Evolutionary conservation across 1,140 invertebrate species (phyloP).

Genomic region (Aradophagus sp.): DNA sequence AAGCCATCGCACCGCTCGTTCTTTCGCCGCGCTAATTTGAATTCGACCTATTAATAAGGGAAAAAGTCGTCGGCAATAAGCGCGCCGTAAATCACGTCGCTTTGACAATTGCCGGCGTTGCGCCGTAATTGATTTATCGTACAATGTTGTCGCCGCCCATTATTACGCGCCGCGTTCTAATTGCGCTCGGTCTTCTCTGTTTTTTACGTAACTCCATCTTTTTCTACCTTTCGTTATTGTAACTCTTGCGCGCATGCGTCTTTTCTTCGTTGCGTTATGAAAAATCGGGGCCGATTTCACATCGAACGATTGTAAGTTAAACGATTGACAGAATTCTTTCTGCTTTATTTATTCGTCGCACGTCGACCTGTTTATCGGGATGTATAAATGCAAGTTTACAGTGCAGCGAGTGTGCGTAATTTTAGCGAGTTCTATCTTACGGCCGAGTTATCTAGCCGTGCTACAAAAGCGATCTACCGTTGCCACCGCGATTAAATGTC

Average conservation of each 20-base stretch:
- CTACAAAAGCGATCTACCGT: constrained; percentile 51
- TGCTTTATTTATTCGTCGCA: constrained; percentile 7
- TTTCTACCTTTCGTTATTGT: not conserved
- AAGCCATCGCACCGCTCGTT: constrained; percentile 4
- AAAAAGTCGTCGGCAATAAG: constrained; percentile 8
- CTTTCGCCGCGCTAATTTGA: not conserved
- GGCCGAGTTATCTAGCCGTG: constrained; percentile 37
- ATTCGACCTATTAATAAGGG: constrained; percentile 15
- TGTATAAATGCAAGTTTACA: constrained; percentile 3
- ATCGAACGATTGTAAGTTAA: constrained; percentile 17
- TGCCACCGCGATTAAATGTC: constrained; percentile 50
- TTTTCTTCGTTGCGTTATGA: no score
- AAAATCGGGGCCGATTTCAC: constrained; percentile 1
- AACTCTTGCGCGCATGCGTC: no score
- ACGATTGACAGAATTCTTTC: constrained; percentile 29
- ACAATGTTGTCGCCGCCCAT: constrained; percentile 15
- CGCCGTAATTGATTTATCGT: constrained; percentile 33
- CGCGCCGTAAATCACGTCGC: constrained; percentile 21
- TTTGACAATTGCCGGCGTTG: constrained; percentile 1
- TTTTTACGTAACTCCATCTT: no score
- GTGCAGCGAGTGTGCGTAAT: no score
- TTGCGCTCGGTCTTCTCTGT: no score
- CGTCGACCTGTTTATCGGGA: constrained; percentile 29
- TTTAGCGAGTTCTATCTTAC: constrained; percentile 34
- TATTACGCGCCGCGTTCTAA: constrained; percentile 18